Evolutionary conservation across 1,140 invertebrate species (phyloP).

Genomic region (Ostrea edulis): DNA sequence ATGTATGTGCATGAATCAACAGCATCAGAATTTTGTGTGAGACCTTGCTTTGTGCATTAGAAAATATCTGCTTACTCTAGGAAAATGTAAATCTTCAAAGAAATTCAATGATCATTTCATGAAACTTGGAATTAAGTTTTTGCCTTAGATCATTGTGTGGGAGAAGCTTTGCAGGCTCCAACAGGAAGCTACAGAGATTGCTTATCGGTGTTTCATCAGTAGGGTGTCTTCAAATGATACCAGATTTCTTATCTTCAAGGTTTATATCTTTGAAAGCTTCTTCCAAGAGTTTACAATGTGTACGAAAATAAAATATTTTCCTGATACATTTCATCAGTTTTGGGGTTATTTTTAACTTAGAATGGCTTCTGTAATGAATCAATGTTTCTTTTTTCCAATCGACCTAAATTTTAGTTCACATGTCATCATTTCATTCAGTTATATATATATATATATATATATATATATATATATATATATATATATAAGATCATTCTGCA

Average conservation of each 20-base stretch:
- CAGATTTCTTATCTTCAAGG: not conserved
- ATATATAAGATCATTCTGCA: not conserved
- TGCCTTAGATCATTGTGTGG: not conserved
- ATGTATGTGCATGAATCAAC: not conserved
- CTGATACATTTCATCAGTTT: slow-evolving; percentile 3
- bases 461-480: not conserved
- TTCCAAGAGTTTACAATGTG: slow-evolving; percentile 28
- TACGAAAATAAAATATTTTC: slow-evolving; percentile 17
- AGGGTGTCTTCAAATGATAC: slow-evolving; percentile 11
- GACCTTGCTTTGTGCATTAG: not conserved
- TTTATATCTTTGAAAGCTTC: slow-evolving; percentile 22
- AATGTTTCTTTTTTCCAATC: not conserved
- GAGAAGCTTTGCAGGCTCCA: slow-evolving; percentile 16
- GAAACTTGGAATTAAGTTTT: not conserved
- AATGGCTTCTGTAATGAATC: not conserved
- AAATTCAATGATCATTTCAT: slow-evolving; percentile 9
- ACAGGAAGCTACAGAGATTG: not conserved
- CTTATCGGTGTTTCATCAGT: not conserved
- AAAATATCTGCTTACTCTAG: not conserved
- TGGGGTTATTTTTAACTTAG: not conserved
- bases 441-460: slow-evolving; percentile 2
- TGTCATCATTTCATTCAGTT: not conserved
- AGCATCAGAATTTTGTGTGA: not conserved
- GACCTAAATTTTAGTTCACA: slow-evolving; percentile 8
- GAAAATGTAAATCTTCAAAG: slow-evolving; percentile 2